These are phyloP conservation scores for Eucera pruinosa DNA, from an alignment of 2,888 invertebrate genomes.

Conservation along the genomic window DNA sequence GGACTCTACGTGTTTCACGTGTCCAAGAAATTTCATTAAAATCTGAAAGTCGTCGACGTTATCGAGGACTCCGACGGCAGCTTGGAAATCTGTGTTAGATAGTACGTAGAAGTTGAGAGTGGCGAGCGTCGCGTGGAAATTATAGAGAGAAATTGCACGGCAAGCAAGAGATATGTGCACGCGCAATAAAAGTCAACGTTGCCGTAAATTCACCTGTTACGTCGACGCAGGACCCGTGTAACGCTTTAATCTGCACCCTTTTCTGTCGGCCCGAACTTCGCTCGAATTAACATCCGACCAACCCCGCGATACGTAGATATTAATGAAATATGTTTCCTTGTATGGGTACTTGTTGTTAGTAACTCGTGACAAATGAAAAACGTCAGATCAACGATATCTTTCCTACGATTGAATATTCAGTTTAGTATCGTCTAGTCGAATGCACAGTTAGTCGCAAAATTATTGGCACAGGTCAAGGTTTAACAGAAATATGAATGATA, in stretches of 20 bases:
- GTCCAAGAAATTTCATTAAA: conserved; percentile 48
- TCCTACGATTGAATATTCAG: no score
- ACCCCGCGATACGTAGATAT: conserved; percentile 29
- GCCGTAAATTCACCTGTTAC: conserved; percentile 60
- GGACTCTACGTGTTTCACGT: conserved; percentile 2
- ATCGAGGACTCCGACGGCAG: neutral
- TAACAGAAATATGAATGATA: no score
- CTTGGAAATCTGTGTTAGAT: neutral
- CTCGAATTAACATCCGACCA: conserved; percentile 38
- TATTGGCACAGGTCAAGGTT: no score
- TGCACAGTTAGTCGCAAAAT: no score
- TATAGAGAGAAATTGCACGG: conserved; percentile 50
- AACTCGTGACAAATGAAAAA: no score
- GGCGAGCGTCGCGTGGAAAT: conserved; percentile 28
- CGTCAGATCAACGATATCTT: no score
- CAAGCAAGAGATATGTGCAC: conserved; percentile 28
- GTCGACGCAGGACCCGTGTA: conserved; percentile 28
- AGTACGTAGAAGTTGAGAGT: neutral
- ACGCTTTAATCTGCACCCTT: conserved; percentile 49
- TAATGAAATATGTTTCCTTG: conserved; percentile 1
- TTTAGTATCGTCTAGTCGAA: no score
- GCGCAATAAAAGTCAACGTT: conserved; percentile 50
- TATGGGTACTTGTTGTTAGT: no score
- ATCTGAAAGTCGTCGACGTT: conserved; percentile 20
- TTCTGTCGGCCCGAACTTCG: conserved; percentile 14